Evolutionary conservation across 2,888 invertebrate genomes (phyloP).

Genomic region (Barypeithes pellucidus): DNA sequence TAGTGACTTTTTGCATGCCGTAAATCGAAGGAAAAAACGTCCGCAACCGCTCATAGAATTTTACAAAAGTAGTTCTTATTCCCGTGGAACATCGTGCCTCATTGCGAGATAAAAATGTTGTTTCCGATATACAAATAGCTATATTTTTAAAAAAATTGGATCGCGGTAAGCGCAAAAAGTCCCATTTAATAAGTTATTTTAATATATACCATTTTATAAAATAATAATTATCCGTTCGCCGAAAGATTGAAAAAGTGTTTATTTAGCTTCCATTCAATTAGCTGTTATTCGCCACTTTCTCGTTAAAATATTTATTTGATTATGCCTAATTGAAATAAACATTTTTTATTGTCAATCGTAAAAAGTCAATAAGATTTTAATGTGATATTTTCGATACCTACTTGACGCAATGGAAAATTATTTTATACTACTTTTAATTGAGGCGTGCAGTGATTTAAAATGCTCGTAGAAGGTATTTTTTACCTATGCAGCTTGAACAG

Average conservation of each 20-base stretch:
- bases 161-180: not conserved
- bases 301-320: conserved; percentile 39
- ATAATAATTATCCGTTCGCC: conserved; percentile 5
- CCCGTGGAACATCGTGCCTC: too few species aligned
- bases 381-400: not conserved
- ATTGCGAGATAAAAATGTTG: too few species aligned
- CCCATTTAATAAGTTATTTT: conserved; percentile 2
- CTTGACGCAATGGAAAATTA: not conserved
- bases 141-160: too few species aligned
- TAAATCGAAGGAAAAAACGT: too few species aligned
- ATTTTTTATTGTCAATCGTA: conserved; percentile 32
- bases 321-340: conserved; percentile 33
- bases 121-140: too few species aligned
- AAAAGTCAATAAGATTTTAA: conserved; percentile 33
- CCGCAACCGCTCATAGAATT: too few species aligned
- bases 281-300: conserved; percentile 15
- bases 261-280: conserved; percentile 33
- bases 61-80: too few species aligned
- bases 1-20: too few species aligned
- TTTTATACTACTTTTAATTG: not conserved
- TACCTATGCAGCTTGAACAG: too few species aligned
- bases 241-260: conserved; percentile 31
- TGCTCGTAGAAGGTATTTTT: too few species aligned
- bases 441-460: too few species aligned
- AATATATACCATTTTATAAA: not conserved